Percentiles rank a stretch among this genome's conserved stretches.
Conservation (phyloP, 2,113 vertebrate genomes). For the Chloebia gouldiae region DNA sequence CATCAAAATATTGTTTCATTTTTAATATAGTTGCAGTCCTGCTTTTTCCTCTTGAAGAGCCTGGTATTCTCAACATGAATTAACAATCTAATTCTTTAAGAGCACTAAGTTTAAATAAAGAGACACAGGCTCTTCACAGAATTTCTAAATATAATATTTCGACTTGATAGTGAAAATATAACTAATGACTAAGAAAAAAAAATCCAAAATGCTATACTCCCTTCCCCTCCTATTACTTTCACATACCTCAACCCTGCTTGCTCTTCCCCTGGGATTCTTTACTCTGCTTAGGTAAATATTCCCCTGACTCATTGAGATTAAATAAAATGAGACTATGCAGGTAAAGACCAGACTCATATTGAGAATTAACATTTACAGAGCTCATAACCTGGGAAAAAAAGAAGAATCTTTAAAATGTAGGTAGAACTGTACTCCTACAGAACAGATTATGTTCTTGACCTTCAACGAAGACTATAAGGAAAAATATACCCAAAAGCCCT, state of each 20-base stretch:
- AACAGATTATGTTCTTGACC: constrained; percentile 45
- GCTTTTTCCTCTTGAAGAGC: background rate
- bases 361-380: constrained; percentile 62
- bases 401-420: constrained; percentile 16
- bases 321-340: constrained; percentile 31
- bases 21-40: background rate
- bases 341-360: constrained; percentile 31
- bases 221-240: background rate
- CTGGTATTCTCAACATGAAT: background rate
- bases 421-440: constrained; percentile 13
- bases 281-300: constrained; percentile 44
- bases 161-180: background rate
- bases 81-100: background rate
- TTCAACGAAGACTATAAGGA: constrained; percentile 34
- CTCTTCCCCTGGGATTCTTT: constrained; percentile 8
- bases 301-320: background rate
- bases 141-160: background rate
- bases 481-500: background rate
- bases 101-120: background rate
- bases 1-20: background rate
- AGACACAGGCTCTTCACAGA: background rate
- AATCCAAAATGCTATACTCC: background rate
- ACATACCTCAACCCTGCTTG: background rate
- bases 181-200: background rate
- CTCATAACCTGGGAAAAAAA: constrained; percentile 25